Evolutionary conservation across 2,797 vertebrate species (phyloP), one percentile per base, ranked within the genome.

Genomic region (Anguilla megastoma): DNA sequence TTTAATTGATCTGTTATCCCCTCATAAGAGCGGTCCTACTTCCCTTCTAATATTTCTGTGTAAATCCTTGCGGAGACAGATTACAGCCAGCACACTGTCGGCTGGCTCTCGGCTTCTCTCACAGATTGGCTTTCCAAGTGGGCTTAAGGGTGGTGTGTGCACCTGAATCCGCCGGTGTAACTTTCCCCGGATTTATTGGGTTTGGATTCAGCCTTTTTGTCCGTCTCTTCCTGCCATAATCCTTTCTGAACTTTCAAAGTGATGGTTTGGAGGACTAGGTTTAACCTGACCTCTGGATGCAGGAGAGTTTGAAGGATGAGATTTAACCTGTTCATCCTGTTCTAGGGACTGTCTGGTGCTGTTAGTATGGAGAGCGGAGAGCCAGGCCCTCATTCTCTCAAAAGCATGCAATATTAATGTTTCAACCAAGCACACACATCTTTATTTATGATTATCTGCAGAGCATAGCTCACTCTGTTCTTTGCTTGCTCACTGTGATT

Each of bases 41-140:
- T 30, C 30, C 52, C 50, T n/a, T 71, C 74, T 85, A 88, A 85
- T 90, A 90, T 90, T 63, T 58, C 87, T 88, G 87, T 80, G 21
- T 71, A 56, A 86, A 63, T 66, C 87, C 87, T 52, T 89, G 90
- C 87, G 89, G 85, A 89, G 52, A 48, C 24, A 52, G 80, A 90
- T 90, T 86, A 79, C 87, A 80, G 87, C 60, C 30, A 86, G 84
- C 84, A 90, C 87, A 27, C 36, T 69, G 63, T 6, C 14, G 66
- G 48, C 52, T 24, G 83, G 88, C 90, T 91, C 91, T 92, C 90
- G 85, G 87, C 89, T 86, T 88, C 85, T 87, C 90, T 90, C 60
- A 6, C 4, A 90, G 90, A 89, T 56, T 90, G 88, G 88, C 90
- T 84, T 90, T 93, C 90, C 92, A 92, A 91, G 93, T 92, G 93